Conservation (phyloP, 2,888 invertebrate genomes). For the Andrena chrysosceles region DNA sequence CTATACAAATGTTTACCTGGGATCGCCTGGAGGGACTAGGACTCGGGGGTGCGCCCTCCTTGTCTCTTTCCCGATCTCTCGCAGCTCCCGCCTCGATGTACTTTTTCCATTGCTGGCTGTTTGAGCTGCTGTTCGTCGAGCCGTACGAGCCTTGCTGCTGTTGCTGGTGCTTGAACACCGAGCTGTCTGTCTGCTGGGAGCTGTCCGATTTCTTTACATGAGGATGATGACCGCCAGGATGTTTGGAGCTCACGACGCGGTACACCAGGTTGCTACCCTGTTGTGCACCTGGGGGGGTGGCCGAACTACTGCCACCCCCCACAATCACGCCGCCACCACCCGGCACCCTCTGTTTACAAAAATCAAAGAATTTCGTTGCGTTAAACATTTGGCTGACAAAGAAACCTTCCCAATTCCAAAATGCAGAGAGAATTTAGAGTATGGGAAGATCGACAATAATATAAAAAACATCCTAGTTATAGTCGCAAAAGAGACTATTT, state of each 20-base stretch:
- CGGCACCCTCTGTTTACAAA: conserved; percentile 79
- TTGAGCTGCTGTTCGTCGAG: conserved; percentile 79
- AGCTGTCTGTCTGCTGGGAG: conserved; percentile 86
- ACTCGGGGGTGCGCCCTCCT: conserved; percentile 82
- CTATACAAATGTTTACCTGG: conserved; percentile 73
- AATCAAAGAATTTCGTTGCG: background rate
- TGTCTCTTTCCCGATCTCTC: conserved; percentile 82
- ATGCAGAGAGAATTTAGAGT: too few species aligned
- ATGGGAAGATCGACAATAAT: too few species aligned
- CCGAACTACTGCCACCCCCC: conserved; percentile 84
- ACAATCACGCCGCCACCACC: conserved; percentile 81
- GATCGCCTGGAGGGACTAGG: conserved; percentile 83
- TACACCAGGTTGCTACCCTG: conserved; percentile 82
- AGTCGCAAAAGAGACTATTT: too few species aligned
- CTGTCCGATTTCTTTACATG: conserved; percentile 86
- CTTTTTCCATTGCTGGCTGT: conserved; percentile 85
- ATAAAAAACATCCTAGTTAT: too few species aligned
- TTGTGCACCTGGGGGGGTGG: conserved; percentile 83
- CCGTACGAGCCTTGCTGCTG: conserved; percentile 71
- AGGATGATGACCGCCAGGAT: conserved; percentile 79
- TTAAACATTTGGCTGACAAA: background rate
- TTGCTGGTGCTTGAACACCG: conserved; percentile 84
- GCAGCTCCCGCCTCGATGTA: conserved; percentile 85
- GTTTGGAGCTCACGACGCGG: conserved; percentile 81
- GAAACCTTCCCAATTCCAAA: too few species aligned